Evolutionary conservation across 2,888 invertebrate genomes (phyloP).

Genomic region (Pachydiplax longipennis): DNA sequence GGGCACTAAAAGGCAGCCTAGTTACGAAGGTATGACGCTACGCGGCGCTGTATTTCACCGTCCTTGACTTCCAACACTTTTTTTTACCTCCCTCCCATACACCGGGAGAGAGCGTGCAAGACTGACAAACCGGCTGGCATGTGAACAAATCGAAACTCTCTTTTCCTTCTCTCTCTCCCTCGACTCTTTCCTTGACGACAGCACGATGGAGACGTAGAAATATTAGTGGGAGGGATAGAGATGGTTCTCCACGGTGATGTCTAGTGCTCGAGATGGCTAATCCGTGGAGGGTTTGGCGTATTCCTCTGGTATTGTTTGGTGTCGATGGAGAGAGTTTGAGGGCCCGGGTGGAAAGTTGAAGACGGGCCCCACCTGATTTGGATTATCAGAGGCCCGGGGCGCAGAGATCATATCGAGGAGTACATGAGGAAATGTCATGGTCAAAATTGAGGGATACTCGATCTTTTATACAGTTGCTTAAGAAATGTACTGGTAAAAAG

Average conservation of each 20-base stretch:
- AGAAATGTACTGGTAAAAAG: too few species aligned
- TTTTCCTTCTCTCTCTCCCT: not conserved
- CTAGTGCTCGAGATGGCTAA: too few species aligned
- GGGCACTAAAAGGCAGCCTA: slow-evolving; percentile 24
- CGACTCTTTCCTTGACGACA: not conserved
- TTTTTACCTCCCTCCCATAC: not conserved
- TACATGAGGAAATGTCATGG: too few species aligned
- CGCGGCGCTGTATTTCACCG: slow-evolving; percentile 35
- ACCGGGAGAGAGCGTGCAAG: not conserved
- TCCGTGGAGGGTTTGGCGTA: too few species aligned
- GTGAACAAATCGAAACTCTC: not conserved
- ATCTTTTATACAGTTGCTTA: too few species aligned
- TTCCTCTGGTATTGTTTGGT: too few species aligned
- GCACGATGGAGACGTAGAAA: not conserved
- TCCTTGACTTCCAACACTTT: slow-evolving; percentile 28
- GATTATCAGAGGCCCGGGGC: too few species aligned
- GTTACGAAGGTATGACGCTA: slow-evolving; percentile 40
- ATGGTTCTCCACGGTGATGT: not conserved
- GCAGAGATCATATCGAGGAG: too few species aligned
- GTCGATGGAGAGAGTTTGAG: too few species aligned
- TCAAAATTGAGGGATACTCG: too few species aligned
- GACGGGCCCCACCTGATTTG: too few species aligned
- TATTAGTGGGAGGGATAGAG: not conserved
- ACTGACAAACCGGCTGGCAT: slow-evolving; percentile 22
- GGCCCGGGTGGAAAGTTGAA: too few species aligned